Evolutionary conservation across 2,888 invertebrate genomes (phyloP), one percentile per base, ranked within the genome.

Genomic region (Volucella inflata): DNA sequence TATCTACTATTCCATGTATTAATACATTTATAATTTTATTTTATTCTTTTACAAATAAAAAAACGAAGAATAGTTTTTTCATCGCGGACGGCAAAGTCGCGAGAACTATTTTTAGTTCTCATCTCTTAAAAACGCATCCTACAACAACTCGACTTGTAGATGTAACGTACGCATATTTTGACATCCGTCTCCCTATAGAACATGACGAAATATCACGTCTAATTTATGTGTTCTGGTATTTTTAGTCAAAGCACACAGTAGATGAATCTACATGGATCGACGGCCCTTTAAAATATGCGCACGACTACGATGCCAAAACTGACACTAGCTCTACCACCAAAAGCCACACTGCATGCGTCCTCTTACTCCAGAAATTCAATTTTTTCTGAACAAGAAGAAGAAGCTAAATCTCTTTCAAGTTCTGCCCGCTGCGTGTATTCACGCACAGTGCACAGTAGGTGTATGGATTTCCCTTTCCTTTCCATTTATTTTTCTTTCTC

Each of bases 191-290:
- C 81, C 77, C 75, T 72, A 68, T 76, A 68, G 72, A 81, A 85
- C 85, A 85, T 85, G 85, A 85, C 81, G 85, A 85, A 85, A 85
- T 81, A 85, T 85, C 62, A 72, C 81, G 46, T 81, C 81, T 85
- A 81, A 85, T 85, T 85, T 81, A 85, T 85, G 76, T 68, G 60
- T 68, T 80, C 62, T 77, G 81, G 51, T 85, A 85, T 85, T 85
- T 85, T 77, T 85, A 81, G 85, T 81, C 21, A 16, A 42, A 72
- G 71, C 65, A 85, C 67, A 30, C 81, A 81, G 85, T 85, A 77
- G 67, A n/a, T n/a, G n/a, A n/a, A 68, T 57, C 30, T 30, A 30
- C 30, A 76, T 72, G 72, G 81, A 81, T 77, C 81, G 81, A 81
- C 85, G 76, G 82, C 72, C 78, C 82, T 83, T 78, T 78, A 72